Base-by-base conservation (phyloP, 2,888 invertebrate genomes). In the Lacanobia oleracea region DNA sequence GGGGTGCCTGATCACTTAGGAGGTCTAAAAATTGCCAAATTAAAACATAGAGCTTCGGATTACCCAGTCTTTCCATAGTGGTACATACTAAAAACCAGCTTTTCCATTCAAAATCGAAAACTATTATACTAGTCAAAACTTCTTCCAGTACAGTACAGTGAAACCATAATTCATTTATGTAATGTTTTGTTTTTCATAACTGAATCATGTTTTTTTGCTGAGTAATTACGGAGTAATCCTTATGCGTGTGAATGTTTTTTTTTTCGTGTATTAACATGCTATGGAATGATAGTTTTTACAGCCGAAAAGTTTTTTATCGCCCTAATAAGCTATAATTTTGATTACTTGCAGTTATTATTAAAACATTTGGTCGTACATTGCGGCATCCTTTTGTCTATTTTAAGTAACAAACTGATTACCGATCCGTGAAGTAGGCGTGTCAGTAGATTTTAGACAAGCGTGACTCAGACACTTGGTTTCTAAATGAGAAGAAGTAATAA, bases 181-280 rank as follows among this genome's bases (percentile, higher is more conserved):
- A 10, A 40, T 40, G 40, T 40, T 40, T 7, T 40, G 43, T 18
- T 16, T 60, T 59, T 16, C 12, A 23, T 18, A 16, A 43, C 18
- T 6, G 43, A 6, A 45, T 6, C 14, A 33, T 16, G 9, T n/a
- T 27, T 65, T 65, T 72, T 72, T 77, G 45, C 12, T 8, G 10
- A 51, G 45, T 51, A 57, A 57, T 45, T 48, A 33, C 21, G 3
- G 18, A 59, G 51, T 57, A 77, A 37, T 69, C 18, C 37, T 21
- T 21, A 23, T 33, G 40, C 72, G 79, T 54, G 60, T 23, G 59
- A 59, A 37, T 73, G 4, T 21, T 59, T 78, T 68, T 78, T 68
- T 33, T 74, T 74, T n/a, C 8, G 1, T 2, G 6, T 27, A n/a
- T 48, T 48, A 18, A 18, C 5, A 48, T 10, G 27, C 21, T 14